Evolutionary conservation across 2,888 invertebrate species (phyloP), one percentile per base, ranked within the genome.

Genomic region (Artemia sinica): DNA sequence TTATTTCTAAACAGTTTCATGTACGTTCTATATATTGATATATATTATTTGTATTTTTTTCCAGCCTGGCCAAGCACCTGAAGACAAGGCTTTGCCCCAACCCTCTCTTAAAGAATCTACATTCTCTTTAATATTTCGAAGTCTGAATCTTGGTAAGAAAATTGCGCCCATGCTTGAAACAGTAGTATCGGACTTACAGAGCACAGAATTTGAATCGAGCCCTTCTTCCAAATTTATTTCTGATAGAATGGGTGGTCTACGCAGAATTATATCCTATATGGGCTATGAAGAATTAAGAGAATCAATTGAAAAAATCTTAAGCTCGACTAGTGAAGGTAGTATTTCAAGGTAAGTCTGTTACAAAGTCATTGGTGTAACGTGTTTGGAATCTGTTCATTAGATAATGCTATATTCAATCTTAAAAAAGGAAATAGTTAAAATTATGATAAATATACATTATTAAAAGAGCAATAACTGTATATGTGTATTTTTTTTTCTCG

Each of bases 111-210:
- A 58, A n/a, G 63, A 58, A 58, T 58, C 63, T n/a, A 28, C n/a
- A 28, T 58, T 58, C 28, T 58, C 63, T 9, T 18, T 58, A 28
- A 58, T 58, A 8, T 58, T 58, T 28, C n/a, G 10, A 10, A 58
- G 14, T 9, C n/a, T 58, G 63, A n/a, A 58, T 28, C 28, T 58
- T 18, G 63, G 63, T 8, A n/a, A 58, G 12, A 58, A 58, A 3
- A 58, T 58, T 18, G 28, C n/a, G 63, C 63, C 63, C 10, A 58
- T 58, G 63, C 63, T 58, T 58, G 63, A 58, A 58, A 58, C 14
- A n/a, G 28, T 58, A n/a, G 63, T 58, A n/a, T 58, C 63, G 9
- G 63, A 58, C 63, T 28, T 58, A 18, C 63, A 28, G 1, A 58
- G 63, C 63, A 18, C 12, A n/a, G 63, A 58, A 10, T 58, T 58